Evolutionary conservation across 2,797 vertebrate genomes (phyloP), one percentile per base, ranked within the genome.

Genomic region (Lepus oiostolus): DNA sequence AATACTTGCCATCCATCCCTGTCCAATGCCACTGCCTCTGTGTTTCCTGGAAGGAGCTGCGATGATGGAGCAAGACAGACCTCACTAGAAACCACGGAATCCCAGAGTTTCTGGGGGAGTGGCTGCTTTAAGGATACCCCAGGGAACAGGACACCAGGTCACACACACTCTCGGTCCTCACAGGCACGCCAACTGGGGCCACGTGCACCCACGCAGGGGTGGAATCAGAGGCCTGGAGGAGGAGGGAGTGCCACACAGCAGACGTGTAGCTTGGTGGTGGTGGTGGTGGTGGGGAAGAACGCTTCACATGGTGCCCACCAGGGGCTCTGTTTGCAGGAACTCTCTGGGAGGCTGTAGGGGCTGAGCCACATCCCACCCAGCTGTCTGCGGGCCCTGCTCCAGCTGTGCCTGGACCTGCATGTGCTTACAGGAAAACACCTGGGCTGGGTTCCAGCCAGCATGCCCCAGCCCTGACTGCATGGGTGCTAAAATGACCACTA

Each of bases 371-470:
- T 28, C n/a, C 54, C 1, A 5, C 28, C 77, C 50, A 67, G 26
- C 70, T 32, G 76, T 26, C n/a, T 47, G 74, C 68, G 42, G 32
- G 42, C 19, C 54, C 74, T 8, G 26, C 19, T 22, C 30, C 16
- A 30, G 50, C 42, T 67, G 17, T 24, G 30, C 21, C 65, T 38
- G 22, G 62, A 52, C 4, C 13, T n/a, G 26, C 0, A 0, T 7
- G 22, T 19, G n/a, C 30, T 26, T 1, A 0, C 17, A 52, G 10
- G n/a, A 89, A 63, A 85, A 74, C 6, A 30, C 7, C 50, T 11
- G 11, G 12, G 2, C 50, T 2, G 26, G 82, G 63, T 47, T 72
- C 28, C 1, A 1, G 19, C n/a, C 3, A 17, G 1, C 0, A 0
- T 7, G 38, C 13, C 26, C 65, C n/a, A 71, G 35, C 50, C 83